phyloP scores from a whole-genome alignment of 2,888 invertebrate species.

The Patella caerulea region DNA sequence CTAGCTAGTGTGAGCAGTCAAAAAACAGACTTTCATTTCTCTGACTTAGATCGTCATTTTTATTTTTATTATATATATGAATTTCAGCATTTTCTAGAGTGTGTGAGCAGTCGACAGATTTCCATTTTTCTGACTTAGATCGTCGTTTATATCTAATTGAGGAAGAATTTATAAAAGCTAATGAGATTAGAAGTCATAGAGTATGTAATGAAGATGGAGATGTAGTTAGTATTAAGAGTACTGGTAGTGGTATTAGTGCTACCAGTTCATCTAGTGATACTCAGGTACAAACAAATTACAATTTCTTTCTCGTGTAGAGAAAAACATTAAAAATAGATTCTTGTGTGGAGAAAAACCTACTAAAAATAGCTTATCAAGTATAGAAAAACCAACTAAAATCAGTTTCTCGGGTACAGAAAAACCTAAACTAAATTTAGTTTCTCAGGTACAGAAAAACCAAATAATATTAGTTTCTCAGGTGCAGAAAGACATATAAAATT shows the following conservation, averaged over 20 bases:
- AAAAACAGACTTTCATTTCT: slow-evolving; percentile 98
- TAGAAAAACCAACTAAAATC: too few species aligned
- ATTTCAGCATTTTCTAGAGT: slow-evolving; percentile 79
- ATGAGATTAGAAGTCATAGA: slow-evolving; percentile 50
- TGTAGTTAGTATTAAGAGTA: slow-evolving; percentile 58
- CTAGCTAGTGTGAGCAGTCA: slow-evolving; percentile 81
- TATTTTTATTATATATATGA: too few species aligned
- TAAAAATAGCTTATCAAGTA: too few species aligned
- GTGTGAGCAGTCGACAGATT: slow-evolving; percentile 89
- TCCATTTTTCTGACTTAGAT: slow-evolving; percentile 91
- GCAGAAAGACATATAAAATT: too few species aligned
- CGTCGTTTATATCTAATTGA: slow-evolving; percentile 82
- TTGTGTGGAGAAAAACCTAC: not conserved
- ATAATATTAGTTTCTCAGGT: not conserved
- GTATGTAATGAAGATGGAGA: slow-evolving; percentile 60
- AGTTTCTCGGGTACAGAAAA: too few species aligned
- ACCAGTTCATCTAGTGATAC: slow-evolving; percentile 23
- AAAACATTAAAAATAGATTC: not conserved
- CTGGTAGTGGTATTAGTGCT: slow-evolving; percentile 31
- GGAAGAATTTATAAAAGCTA: slow-evolving; percentile 55
- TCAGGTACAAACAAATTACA: slow-evolving; percentile 27
- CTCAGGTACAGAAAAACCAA: too few species aligned
- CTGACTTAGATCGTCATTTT: slow-evolving; percentile 87
- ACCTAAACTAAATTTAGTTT: too few species aligned
- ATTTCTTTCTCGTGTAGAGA: not conserved